Conservation (phyloP, 1,140 invertebrate species). For the Megathymus violae region DNA sequence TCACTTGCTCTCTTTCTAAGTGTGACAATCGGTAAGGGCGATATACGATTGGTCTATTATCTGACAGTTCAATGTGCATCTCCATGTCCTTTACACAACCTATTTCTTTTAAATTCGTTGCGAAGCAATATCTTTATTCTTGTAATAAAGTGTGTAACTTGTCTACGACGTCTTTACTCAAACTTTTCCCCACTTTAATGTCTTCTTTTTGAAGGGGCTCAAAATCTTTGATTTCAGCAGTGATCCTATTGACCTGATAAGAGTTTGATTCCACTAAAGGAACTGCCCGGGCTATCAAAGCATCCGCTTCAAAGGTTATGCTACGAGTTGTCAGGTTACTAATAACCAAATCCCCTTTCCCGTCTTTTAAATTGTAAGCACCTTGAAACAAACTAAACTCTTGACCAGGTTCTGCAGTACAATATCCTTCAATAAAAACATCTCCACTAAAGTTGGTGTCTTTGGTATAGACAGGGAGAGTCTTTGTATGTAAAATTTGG, state of each 20-base stretch:
- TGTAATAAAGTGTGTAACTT: conserved; percentile 17
- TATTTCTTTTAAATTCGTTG: conserved; percentile 13
- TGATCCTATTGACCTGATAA: conserved; percentile 16
- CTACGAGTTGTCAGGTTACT: conserved; percentile 16
- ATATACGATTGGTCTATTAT: conserved; percentile 20
- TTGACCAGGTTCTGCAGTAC: conserved; percentile 10
- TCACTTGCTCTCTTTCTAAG: conserved; percentile 3
- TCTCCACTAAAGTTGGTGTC: conserved; percentile 15
- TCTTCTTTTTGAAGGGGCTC: conserved; percentile 19
- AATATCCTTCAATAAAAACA: conserved; percentile 26
- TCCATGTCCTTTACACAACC: conserved; percentile 13
- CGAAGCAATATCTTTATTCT: conserved; percentile 17
- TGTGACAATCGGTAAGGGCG: conserved; percentile 18
- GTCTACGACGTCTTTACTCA: not conserved
- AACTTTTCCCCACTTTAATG: conserved; percentile 11
- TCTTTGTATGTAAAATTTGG: conserved; percentile 14
- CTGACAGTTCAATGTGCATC: conserved; percentile 20
- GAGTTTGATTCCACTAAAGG: conserved; percentile 7
- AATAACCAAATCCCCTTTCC: conserved; percentile 9
- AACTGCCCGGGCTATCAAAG: conserved; percentile 9
- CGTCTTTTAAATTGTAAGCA: conserved; percentile 3
- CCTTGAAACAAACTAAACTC: conserved; percentile 14
- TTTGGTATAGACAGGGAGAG: conserved; percentile 20
- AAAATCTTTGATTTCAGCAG: conserved; percentile 6
- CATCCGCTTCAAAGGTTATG: not conserved